phyloP scores from a whole-genome alignment of 1,140 invertebrate species.

The Trachymyrmex cornetzi region DNA sequence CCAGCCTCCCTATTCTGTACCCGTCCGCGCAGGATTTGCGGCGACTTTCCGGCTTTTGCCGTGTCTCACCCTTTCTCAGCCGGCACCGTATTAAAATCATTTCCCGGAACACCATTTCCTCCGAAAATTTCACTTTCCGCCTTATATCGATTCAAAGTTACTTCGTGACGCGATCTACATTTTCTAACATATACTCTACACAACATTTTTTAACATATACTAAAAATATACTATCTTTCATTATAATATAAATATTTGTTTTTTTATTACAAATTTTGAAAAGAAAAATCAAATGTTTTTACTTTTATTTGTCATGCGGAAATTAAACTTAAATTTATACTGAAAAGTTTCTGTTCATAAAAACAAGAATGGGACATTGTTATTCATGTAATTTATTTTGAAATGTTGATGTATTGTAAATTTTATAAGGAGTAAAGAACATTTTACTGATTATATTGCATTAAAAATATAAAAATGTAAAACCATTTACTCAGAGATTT shows the following conservation, averaged over 20 bases:
- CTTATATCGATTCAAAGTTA: constrained; percentile 49
- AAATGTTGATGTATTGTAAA: constrained; percentile 31
- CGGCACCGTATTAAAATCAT: constrained; percentile 76
- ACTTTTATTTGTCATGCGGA: neutral
- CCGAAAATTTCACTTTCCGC: constrained; percentile 45
- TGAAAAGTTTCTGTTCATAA: neutral
- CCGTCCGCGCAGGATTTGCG: constrained; percentile 84
- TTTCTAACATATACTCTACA: neutral
- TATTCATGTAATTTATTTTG: neutral
- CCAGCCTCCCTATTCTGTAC: constrained; percentile 83
- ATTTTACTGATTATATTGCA: constrained; percentile 31
- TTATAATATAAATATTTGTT: neutral
- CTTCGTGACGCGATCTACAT: constrained; percentile 2
- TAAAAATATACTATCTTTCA: neutral
- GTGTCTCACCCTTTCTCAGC: constrained; percentile 77
- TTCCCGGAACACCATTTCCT: constrained; percentile 64
- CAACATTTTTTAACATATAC: neutral
- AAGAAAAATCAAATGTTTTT: neutral
- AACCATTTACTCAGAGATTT: constrained; percentile 5
- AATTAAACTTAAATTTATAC: neutral
- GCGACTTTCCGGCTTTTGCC: constrained; percentile 85
- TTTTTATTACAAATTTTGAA: neutral
- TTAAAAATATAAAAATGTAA: constrained; percentile 37
- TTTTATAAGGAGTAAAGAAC: constrained; percentile 7
- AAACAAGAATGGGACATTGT: neutral